Percentiles rank a stretch among this genome's conserved stretches.
Evolutionary conservation across 2,888 invertebrate species (phyloP).

Genomic region (Sinodicranocentrus sp.): DNA sequence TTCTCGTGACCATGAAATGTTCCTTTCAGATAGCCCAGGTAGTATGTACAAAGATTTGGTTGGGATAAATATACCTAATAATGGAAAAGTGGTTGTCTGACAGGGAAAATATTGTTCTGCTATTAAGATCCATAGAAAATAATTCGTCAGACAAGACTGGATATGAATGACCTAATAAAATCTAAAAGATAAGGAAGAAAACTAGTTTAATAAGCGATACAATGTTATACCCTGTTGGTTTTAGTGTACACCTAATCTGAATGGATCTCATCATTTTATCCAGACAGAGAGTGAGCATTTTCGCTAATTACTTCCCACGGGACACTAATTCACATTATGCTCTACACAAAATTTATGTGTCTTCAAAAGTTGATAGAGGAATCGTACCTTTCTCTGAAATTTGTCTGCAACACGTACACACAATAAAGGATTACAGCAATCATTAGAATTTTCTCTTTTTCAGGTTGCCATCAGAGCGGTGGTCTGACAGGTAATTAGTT

Average conservation of each 20-base stretch:
- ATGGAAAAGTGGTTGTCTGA: constrained; percentile 7
- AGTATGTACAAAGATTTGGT: too few species aligned
- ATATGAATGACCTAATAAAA: constrained; percentile 55
- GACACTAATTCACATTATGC: constrained; percentile 25
- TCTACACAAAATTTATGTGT: not conserved
- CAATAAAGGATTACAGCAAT: too few species aligned
- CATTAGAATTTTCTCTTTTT: too few species aligned
- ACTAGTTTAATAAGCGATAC: too few species aligned
- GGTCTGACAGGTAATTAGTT: too few species aligned
- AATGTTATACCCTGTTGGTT: too few species aligned
- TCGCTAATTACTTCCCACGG: constrained; percentile 57
- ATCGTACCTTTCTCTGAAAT: not conserved
- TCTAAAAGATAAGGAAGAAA: constrained; percentile 35
- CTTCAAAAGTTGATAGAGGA: not conserved
- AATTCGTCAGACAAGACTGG: constrained; percentile 23
- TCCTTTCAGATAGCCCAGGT: too few species aligned
- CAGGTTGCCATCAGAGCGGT: too few species aligned
- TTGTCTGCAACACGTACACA: too few species aligned
- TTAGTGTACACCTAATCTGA: too few species aligned
- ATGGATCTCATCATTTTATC: constrained; percentile 10
- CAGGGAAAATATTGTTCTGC: constrained; percentile 23
- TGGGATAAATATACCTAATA: too few species aligned
- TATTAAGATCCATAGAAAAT: constrained; percentile 9
- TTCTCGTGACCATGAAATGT: too few species aligned
- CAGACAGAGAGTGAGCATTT: constrained; percentile 22